A percentile compares a stretch with the other conserved stretches of the same genome.
These are phyloP conservation scores for Lepus townsendii DNA, from an alignment of 2,797 vertebrate genomes.

Conservation along the genomic window DNA sequence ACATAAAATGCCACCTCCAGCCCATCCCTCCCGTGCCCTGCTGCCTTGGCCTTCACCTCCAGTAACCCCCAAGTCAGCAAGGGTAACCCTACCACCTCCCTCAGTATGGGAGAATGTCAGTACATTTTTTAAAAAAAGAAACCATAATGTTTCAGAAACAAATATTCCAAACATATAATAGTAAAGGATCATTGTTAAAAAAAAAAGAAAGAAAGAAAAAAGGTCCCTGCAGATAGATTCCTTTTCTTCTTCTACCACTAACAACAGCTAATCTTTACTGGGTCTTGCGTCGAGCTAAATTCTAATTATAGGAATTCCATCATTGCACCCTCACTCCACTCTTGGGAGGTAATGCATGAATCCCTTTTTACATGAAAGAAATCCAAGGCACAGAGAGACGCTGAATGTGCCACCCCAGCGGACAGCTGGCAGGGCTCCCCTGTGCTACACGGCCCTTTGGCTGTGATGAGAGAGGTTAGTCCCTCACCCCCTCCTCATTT, in stretches of 20 bases:
- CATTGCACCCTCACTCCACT: not conserved
- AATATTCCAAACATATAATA: not conserved
- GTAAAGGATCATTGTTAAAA: not conserved
- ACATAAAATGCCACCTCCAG: not conserved
- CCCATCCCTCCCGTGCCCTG: accelerated
- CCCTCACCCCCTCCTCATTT: not conserved
- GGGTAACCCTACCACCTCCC: not conserved
- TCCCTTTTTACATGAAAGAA: not conserved
- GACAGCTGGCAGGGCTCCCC: not conserved
- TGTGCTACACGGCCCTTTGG: not conserved
- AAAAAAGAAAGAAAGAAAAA: too few relatives aligned
- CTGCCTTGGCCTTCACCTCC: not conserved
- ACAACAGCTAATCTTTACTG: not conserved
- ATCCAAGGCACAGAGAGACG: not conserved
- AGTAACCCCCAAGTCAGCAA: not conserved
- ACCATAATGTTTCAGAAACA: not conserved
- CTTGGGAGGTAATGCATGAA: not conserved
- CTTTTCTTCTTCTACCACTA: not conserved
- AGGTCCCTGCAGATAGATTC: not conserved
- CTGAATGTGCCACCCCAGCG: not conserved
- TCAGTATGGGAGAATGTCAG: not conserved
- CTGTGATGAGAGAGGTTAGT: accelerated
- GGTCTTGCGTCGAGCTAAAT: not conserved
- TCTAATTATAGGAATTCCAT: not conserved
- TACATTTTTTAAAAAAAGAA: not conserved